phyloP scores from a whole-genome alignment of 1,140 invertebrate genomes.

The Aphidius gifuensis region DNA sequence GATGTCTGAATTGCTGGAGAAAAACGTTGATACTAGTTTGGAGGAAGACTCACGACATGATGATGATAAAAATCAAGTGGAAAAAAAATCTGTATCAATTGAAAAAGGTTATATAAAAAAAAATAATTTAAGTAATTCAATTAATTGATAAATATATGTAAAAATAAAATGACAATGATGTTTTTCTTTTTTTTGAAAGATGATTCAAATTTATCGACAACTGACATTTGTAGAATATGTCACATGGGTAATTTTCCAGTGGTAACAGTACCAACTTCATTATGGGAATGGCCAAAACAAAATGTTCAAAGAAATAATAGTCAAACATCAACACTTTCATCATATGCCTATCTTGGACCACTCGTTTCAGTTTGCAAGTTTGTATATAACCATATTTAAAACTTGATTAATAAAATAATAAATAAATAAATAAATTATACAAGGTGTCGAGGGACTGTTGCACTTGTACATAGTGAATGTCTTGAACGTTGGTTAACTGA shows the following conservation, averaged over 20 bases:
- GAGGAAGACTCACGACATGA: too few species aligned
- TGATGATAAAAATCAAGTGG: too few species aligned
- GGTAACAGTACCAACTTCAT: slow-evolving; percentile 25
- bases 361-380: slow-evolving; percentile 51
- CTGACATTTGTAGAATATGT: slow-evolving; percentile 51
- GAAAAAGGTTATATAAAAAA: slow-evolving; percentile 10
- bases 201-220: slow-evolving; percentile 22
- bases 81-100: background rate
- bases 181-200: slow-evolving; percentile 1
- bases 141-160: background rate
- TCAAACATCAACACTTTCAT: slow-evolving; percentile 32
- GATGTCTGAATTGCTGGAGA: too few species aligned
- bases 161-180: too few species aligned
- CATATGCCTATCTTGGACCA: slow-evolving; percentile 36
- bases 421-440: slow-evolving; percentile 3
- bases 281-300: slow-evolving; percentile 28
- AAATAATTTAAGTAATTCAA: background rate
- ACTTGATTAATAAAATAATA: background rate
- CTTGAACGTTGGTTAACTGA: slow-evolving; percentile 68
- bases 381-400: slow-evolving; percentile 12
- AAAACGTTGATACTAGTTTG: too few species aligned
- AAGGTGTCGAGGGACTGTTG: slow-evolving; percentile 65
- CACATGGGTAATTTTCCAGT: slow-evolving; percentile 44
- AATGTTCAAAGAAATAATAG: slow-evolving; percentile 23
- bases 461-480: slow-evolving; percentile 64